phyloP scores from a whole-genome alignment of 2,888 invertebrate genomes.

The Drosophila phalerata region DNA sequence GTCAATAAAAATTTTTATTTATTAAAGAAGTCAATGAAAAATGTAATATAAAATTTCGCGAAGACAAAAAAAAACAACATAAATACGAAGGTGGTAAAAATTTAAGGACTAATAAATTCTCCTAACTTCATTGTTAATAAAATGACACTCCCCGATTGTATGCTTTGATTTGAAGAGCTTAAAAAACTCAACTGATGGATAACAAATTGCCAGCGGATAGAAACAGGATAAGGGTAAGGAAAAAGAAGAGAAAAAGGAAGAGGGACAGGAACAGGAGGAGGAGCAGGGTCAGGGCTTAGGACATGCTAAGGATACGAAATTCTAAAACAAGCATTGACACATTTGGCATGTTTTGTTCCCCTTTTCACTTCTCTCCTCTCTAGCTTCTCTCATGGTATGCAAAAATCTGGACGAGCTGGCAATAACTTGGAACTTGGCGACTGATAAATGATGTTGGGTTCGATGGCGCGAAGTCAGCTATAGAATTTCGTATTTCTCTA shows the following conservation, averaged over 20 bases:
- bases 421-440: constrained; percentile 66
- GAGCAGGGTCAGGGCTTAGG: constrained; percentile 1
- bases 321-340: constrained; percentile 70
- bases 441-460: constrained; percentile 77
- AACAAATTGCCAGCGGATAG: constrained; percentile 57
- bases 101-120: too few relatives aligned
- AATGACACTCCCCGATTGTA: too few relatives aligned
- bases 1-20: too few relatives aligned
- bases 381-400: constrained; percentile 59
- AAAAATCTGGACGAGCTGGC: constrained; percentile 76
- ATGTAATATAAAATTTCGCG: too few relatives aligned
- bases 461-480: constrained; percentile 55
- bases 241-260: too few relatives aligned
- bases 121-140: too few relatives aligned
- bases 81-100: too few relatives aligned
- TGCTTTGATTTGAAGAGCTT: neutral
- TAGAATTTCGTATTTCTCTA: constrained; percentile 81
- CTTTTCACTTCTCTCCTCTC: neutral
- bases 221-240: too few relatives aligned
- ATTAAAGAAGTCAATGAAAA: too few relatives aligned
- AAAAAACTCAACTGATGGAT: constrained; percentile 58
- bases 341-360: constrained; percentile 61
- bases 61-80: too few relatives aligned
- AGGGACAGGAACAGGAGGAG: neutral
- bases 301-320: constrained; percentile 36